Evolutionary conservation across 2,888 invertebrate species (phyloP).

Genomic region (Tortrix viridana): DNA sequence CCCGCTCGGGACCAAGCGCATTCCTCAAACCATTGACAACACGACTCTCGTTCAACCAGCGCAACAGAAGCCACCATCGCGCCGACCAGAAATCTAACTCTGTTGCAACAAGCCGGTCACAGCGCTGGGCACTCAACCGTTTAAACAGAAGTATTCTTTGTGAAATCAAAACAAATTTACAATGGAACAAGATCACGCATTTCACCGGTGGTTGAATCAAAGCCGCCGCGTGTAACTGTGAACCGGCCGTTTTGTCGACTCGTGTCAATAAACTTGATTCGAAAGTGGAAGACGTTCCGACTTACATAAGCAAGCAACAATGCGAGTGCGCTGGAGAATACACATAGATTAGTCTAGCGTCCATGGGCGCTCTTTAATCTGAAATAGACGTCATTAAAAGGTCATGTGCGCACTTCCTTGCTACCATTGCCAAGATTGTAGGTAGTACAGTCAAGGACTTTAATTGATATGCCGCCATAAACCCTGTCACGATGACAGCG

Average conservation of each 20-base stretch:
- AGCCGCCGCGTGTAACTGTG: slow-evolving; percentile 78
- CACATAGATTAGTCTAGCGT: slow-evolving; percentile 48
- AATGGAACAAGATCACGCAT: slow-evolving; percentile 58
- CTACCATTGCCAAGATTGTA: too few relatives aligned
- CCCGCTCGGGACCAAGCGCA: slow-evolving; percentile 27
- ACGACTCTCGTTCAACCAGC: slow-evolving; percentile 20
- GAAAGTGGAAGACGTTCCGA: slow-evolving; percentile 83
- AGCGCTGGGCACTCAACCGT: slow-evolving; percentile 35
- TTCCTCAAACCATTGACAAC: slow-evolving; percentile 25
- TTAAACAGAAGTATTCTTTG: slow-evolving; percentile 39
- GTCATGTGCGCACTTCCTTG: slow-evolving; percentile 17
- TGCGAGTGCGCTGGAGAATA: slow-evolving; percentile 56
- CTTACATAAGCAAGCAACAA: slow-evolving; percentile 83
- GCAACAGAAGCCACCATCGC: slow-evolving; percentile 31
- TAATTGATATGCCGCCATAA: too few relatives aligned
- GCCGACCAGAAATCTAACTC: slow-evolving; percentile 32
- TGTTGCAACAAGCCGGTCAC: slow-evolving; percentile 25
- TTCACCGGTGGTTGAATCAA: slow-evolving; percentile 62
- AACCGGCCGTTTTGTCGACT: slow-evolving; percentile 77
- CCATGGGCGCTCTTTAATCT: slow-evolving; percentile 20
- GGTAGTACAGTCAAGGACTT: too few relatives aligned
- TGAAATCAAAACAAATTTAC: slow-evolving; percentile 41
- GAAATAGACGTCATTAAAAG: slow-evolving; percentile 28
- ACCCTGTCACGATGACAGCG: too few relatives aligned
- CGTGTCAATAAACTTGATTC: slow-evolving; percentile 85